These are phyloP conservation scores for Trichoplusia ni DNA, from an alignment of 1,140 invertebrate species.

Conservation along the genomic window DNA sequence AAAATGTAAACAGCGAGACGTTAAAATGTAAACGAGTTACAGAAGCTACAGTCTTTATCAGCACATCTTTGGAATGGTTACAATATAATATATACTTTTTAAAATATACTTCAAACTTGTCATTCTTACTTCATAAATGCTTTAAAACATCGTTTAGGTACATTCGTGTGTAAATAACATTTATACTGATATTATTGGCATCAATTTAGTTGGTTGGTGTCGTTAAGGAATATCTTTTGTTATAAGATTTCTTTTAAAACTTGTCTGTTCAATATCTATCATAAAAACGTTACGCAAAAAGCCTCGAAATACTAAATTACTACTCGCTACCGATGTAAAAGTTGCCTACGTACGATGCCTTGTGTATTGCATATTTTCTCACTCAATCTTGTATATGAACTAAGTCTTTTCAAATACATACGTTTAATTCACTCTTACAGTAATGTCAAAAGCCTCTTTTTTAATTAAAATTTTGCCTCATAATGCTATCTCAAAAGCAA, in stretches of 20 bases:
- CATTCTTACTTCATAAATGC: conserved; percentile 17
- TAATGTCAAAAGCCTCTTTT: too few relatives aligned
- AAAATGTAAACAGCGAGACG: not conserved
- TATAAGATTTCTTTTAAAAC: conserved; percentile 48
- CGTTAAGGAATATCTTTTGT: conserved; percentile 43
- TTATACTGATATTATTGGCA: conserved; percentile 47
- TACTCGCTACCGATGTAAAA: conserved; percentile 45
- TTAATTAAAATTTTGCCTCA: too few relatives aligned
- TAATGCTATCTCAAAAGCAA: too few relatives aligned
- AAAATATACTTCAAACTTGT: conserved; percentile 13
- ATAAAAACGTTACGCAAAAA: conserved; percentile 57
- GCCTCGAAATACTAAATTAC: conserved; percentile 67
- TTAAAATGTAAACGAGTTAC: conserved; percentile 19
- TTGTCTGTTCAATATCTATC: conserved; percentile 60
- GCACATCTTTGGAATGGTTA: conserved; percentile 68
- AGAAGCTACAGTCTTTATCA: conserved; percentile 53
- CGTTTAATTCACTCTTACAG: not conserved
- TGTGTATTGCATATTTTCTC: not conserved
- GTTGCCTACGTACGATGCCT: not conserved
- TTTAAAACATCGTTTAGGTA: conserved; percentile 6
- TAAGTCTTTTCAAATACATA: not conserved
- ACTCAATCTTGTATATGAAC: not conserved
- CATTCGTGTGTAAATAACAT: conserved; percentile 8
- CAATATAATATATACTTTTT: conserved; percentile 33
- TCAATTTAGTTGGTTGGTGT: conserved; percentile 50